Evolutionary conservation across 2,888 invertebrate species (phyloP).

Genomic region (Diarsia dahlii): DNA sequence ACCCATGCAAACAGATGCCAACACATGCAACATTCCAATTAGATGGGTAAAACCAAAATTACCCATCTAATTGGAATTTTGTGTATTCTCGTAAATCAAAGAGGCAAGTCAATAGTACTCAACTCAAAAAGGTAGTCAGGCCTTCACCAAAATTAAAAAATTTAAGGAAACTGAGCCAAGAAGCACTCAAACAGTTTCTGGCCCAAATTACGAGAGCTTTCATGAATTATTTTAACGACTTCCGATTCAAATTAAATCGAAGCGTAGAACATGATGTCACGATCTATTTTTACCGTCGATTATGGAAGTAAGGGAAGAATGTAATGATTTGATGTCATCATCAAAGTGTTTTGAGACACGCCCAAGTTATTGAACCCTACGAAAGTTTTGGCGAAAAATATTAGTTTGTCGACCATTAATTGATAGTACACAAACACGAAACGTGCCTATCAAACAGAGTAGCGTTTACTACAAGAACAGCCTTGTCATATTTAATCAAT

Average conservation of each 20-base stretch:
- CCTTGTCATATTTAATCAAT: constrained; percentile 2
- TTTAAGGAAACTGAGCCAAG: constrained; percentile 30
- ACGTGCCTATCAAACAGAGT: neutral
- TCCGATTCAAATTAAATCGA: constrained; percentile 50
- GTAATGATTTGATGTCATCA: constrained; percentile 48
- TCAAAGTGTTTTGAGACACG: constrained; percentile 38
- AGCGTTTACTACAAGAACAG: constrained; percentile 5
- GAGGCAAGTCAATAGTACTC: constrained; percentile 21
- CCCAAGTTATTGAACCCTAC: constrained; percentile 34
- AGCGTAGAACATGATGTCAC: constrained; percentile 35
- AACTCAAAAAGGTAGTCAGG: constrained; percentile 11
- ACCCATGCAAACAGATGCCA: constrained; percentile 1
- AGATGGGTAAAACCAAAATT: no score
- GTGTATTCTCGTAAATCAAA: constrained; percentile 12
- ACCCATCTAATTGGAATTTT: constrained; percentile 11
- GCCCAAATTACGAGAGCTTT: constrained; percentile 26
- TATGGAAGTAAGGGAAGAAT: constrained; percentile 42
- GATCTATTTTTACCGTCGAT: constrained; percentile 52
- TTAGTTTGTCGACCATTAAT: neutral
- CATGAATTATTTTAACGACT: constrained; percentile 44
- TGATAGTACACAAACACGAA: constrained; percentile 7
- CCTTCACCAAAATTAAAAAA: constrained; percentile 17
- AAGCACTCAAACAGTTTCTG: constrained; percentile 28
- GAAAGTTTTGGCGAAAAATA: neutral
- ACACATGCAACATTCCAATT: no score